A percentile compares a stretch with the other conserved stretches of the same genome.
Evolutionary conservation across 2,113 vertebrate species (phyloP).

Genomic region (Oxyruncus cristatus): DNA sequence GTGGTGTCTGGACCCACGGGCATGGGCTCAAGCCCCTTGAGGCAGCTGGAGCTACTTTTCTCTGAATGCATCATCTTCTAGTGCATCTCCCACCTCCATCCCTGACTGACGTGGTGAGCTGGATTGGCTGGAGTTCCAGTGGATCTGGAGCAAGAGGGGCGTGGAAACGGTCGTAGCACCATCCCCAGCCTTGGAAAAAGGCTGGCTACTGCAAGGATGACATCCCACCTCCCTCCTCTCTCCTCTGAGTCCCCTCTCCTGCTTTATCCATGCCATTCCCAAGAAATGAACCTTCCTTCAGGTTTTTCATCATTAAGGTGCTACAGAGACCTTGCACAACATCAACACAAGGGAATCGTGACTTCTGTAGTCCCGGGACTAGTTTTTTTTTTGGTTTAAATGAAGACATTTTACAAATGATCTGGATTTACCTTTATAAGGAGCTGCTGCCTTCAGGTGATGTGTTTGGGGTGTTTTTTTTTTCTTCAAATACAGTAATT

Average conservation of each 20-base stretch:
- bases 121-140: background rate
- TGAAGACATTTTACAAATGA: constrained; percentile 30
- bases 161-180: background rate
- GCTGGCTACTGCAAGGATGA: background rate
- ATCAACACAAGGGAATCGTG: rapidly evolving
- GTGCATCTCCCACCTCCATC: background rate
- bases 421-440: constrained; percentile 22
- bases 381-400: background rate
- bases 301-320: background rate
- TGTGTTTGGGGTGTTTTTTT: background rate
- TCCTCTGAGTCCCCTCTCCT: background rate
- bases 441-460: constrained; percentile 28
- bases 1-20: rapidly evolving
- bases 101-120: rapidly evolving
- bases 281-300: background rate
- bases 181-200: background rate
- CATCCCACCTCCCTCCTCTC: background rate
- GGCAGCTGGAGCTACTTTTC: background rate
- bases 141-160: background rate
- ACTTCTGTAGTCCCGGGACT: background rate
- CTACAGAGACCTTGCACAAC: background rate
- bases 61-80: background rate
- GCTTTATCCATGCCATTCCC: rapidly evolving
- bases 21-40: rapidly evolving
- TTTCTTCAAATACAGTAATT: background rate